Evolutionary conservation across 2,113 vertebrate genomes (phyloP).

Genomic region (Ictalurus furcatus): DNA sequence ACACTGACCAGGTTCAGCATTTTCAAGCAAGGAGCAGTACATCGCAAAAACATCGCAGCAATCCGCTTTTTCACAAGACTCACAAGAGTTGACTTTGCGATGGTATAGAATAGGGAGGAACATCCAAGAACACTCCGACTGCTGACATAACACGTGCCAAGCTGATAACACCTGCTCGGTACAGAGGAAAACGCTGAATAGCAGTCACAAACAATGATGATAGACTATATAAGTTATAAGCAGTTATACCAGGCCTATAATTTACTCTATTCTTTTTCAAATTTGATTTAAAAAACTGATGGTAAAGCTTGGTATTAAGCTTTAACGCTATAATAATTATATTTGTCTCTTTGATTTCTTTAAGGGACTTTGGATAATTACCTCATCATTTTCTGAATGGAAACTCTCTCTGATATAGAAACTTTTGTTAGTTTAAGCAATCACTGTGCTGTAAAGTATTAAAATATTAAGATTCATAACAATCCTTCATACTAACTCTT

Average conservation of each 20-base stretch:
- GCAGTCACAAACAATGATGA: neutral
- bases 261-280: neutral
- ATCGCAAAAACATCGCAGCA: neutral
- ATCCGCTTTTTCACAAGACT: conserved; percentile 18
- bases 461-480: neutral
- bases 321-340: conserved; percentile 2
- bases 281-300: conserved; percentile 10
- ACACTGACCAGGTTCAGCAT: conserved; percentile 15
- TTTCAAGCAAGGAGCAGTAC: conserved; percentile 9
- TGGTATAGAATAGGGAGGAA: neutral
- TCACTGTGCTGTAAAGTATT: neutral
- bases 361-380: neutral
- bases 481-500: neutral
- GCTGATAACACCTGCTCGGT: neutral
- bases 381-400: neutral
- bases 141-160: neutral
- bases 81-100: neutral
- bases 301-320: neutral
- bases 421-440: neutral
- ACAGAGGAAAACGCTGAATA: neutral
- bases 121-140: conserved; percentile 24
- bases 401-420: neutral
- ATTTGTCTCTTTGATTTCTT: neutral
- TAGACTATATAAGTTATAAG: neutral
- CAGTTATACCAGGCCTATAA: neutral